Base-by-base conservation (phyloP, 1,140 invertebrate species). In the Cyclargus thomasi region DNA sequence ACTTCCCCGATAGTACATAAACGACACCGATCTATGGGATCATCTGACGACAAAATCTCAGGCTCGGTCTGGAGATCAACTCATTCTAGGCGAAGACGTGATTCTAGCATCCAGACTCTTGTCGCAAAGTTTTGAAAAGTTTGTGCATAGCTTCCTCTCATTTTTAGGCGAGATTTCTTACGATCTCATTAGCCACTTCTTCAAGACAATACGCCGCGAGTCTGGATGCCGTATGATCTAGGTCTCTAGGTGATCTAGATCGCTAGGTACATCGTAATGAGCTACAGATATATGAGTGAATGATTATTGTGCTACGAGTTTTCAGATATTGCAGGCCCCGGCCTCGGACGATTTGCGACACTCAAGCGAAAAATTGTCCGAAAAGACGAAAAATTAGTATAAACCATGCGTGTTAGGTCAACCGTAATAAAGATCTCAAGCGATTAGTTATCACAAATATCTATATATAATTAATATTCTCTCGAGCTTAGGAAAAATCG, bases 371-470 rank as follows among this genome's bases (percentile, higher is more conserved):
- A 67, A 64, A 71, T 63, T 69, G 65, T 74, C 74, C 76, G 72
- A 72, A 73, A 29, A 71, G 77, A 82, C 66, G 81, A 84, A 85
- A n/a, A 83, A 76, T 81, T 81, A 79, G 72, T 84, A 74, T 79
- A 89, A 89, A 85, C 79, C 85, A 88, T 82, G 79, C 81, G 80
- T 83, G 85, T 90, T 86, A 86, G 81, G 73, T 81, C 82, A 85
- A 21, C 72, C 72, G 76, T 73, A 76, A 75, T 75, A 68, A 86
- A 85, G 77, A 83, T 74, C 76, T 82, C 85, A 86, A 88, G 81
- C 81, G 70, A 80, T 90, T 88, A 90, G 83, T 88, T 73, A 86
- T 84, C 79, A 82, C 75, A 81, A 88, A 76, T 76, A 76, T 77
- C 75, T 70, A 67, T 67, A 65, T 23, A 55, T 74, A 75, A 67